These are phyloP conservation scores for Tanaodytes sp. DNA, from an alignment of 2,888 invertebrate species.

Conservation along the genomic window DNA sequence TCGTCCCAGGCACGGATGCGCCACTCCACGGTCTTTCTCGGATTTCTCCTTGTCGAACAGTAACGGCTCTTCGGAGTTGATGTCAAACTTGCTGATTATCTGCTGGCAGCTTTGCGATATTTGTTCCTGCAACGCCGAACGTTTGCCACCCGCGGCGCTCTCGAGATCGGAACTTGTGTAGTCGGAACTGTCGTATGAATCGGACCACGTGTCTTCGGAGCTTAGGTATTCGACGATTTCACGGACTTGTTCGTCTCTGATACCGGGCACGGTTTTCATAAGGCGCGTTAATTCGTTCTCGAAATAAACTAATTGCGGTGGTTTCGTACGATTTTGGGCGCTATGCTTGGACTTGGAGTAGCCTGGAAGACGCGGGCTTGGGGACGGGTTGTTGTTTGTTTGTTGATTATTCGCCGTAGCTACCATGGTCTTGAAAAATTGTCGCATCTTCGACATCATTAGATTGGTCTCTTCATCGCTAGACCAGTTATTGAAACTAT, in stretches of 20 bases:
- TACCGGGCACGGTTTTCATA: slow-evolving; percentile 94
- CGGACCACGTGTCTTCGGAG: slow-evolving; percentile 94
- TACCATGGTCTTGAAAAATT: slow-evolving; percentile 93
- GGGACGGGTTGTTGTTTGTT: slow-evolving; percentile 73
- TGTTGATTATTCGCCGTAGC: slow-evolving; percentile 75
- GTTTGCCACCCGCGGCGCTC: slow-evolving; percentile 77
- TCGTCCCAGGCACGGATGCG: slow-evolving; percentile 75
- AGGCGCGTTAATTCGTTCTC: slow-evolving; percentile 90
- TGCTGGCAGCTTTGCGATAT: slow-evolving; percentile 91
- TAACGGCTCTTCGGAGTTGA: slow-evolving; percentile 54
- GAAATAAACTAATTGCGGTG: slow-evolving; percentile 89
- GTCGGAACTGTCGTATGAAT: slow-evolving; percentile 93
- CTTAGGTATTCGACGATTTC: slow-evolving; percentile 94
- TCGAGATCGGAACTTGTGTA: slow-evolving; percentile 92
- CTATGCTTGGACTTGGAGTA: slow-evolving; percentile 61
- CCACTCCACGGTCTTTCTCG: slow-evolving; percentile 65
- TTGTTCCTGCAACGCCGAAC: slow-evolving; percentile 85
- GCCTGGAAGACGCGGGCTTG: slow-evolving; percentile 72
- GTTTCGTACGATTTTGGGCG: slow-evolving; percentile 79
- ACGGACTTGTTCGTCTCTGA: slow-evolving; percentile 90
- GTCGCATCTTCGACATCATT: slow-evolving; percentile 96
- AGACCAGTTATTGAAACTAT: slow-evolving; percentile 95
- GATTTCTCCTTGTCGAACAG: slow-evolving; percentile 48
- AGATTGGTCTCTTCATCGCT: slow-evolving; percentile 94
- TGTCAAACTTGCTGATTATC: slow-evolving; percentile 89